Percentiles rank a stretch among this genome's conserved stretches.
Conservation (phyloP, 2,113 vertebrate species). For the Alligator mississippiensis region DNA sequence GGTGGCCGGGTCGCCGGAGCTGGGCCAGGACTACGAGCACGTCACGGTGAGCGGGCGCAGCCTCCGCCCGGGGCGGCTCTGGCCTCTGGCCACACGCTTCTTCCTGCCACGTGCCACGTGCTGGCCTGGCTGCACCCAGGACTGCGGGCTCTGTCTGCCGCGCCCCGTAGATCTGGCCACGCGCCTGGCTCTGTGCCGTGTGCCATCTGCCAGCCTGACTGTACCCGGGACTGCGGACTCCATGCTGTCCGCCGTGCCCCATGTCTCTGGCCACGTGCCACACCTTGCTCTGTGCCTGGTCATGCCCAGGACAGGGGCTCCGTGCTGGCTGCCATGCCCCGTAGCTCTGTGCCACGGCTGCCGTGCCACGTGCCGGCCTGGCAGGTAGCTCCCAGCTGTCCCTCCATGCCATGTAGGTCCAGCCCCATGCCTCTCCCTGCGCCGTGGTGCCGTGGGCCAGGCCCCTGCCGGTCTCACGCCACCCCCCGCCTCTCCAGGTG, state of each 20-base stretch:
- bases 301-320: not conserved
- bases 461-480: accelerated
- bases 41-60: conserved; percentile 84
- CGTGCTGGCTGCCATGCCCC: too few relatives aligned
- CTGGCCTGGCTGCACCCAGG: not conserved
- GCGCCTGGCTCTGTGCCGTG: too few relatives aligned
- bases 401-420: accelerated
- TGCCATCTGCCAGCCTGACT: not conserved
- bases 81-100: too few relatives aligned
- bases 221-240: not conserved
- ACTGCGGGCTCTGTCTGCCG: too few relatives aligned
- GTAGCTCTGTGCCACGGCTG: not conserved
- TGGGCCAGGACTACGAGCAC: conserved; percentile 95
- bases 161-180: not conserved
- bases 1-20: conserved; percentile 92
- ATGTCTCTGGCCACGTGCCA: not conserved
- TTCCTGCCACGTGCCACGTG: too few relatives aligned
- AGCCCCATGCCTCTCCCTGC: accelerated
- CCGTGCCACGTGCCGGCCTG: not conserved
- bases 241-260: not conserved
- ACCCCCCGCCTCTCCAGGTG: conserved; percentile 33
- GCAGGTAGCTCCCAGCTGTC: too few relatives aligned
- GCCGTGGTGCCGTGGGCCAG: too few relatives aligned
- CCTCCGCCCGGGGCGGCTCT: accelerated
- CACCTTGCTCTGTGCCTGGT: not conserved